phyloP scores from a whole-genome alignment of 2,797 vertebrate genomes.

The Malacoraja senta region DNA sequence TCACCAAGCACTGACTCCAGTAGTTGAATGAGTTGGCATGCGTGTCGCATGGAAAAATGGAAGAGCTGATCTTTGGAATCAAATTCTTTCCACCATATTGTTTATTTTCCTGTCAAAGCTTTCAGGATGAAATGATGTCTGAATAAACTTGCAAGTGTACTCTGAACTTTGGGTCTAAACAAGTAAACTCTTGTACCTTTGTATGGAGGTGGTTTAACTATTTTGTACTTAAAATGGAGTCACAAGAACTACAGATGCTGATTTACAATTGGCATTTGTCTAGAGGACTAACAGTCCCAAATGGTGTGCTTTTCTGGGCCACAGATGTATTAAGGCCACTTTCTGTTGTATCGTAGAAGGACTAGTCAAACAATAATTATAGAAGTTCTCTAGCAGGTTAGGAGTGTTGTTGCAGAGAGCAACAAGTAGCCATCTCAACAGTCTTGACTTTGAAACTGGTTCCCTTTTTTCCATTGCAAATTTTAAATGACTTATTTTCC shows the following conservation, averaged over 20 bases:
- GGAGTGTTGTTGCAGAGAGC: background rate
- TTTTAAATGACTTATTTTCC: background rate
- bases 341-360: background rate
- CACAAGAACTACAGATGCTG: background rate
- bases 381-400: no score
- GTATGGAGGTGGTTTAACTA: background rate
- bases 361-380: background rate
- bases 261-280: background rate
- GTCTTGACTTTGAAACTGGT: background rate
- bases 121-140: background rate
- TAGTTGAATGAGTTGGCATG: background rate
- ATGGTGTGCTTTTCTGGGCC: background rate
- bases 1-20: background rate
- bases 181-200: background rate
- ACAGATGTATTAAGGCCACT: background rate
- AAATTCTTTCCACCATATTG: background rate
- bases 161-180: background rate
- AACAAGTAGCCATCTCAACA: background rate
- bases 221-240: background rate
- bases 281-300: background rate
- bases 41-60: background rate
- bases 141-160: background rate
- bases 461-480: background rate
- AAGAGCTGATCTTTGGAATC: background rate
- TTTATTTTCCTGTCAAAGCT: background rate